Evolutionary conservation across 2,797 vertebrate species (phyloP).

Genomic region (Schizothorax lantsangensis): DNA sequence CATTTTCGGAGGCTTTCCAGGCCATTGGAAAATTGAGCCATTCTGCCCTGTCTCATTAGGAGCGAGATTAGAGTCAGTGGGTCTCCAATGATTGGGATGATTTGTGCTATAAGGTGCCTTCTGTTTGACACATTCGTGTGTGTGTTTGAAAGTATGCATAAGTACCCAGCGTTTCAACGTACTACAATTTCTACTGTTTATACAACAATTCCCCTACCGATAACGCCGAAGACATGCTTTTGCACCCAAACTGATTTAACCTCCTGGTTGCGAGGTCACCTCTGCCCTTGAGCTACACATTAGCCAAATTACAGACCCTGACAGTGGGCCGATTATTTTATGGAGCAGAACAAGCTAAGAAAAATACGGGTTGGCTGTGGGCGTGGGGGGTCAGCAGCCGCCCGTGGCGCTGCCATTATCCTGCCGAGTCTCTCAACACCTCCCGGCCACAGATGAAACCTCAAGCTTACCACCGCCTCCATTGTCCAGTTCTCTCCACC

Average conservation of each 20-base stretch:
- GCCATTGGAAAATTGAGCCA: slow-evolving; percentile 64
- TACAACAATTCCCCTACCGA: slow-evolving; percentile 39
- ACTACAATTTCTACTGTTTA: slow-evolving; percentile 46
- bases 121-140: slow-evolving; percentile 46
- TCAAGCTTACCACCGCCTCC: slow-evolving; percentile 65
- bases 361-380: slow-evolving; percentile 46
- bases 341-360: slow-evolving; percentile 55
- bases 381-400: slow-evolving; percentile 27
- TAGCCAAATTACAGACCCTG: slow-evolving; percentile 55
- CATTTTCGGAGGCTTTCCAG: slow-evolving; percentile 63
- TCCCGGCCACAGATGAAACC: slow-evolving; percentile 65
- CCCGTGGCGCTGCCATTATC: slow-evolving; percentile 48
- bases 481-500: slow-evolving; percentile 70
- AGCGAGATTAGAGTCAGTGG: slow-evolving; percentile 61
- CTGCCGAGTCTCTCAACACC: slow-evolving; percentile 69
- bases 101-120: slow-evolving; percentile 59
- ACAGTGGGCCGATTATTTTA: slow-evolving; percentile 58
- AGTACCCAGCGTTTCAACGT: background rate
- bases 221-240: slow-evolving; percentile 35
- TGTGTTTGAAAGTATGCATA: slow-evolving; percentile 13
- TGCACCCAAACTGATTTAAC: slow-evolving; percentile 54
- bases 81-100: slow-evolving; percentile 55
- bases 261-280: slow-evolving; percentile 54
- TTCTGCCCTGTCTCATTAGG: slow-evolving; percentile 62
- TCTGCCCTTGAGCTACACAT: slow-evolving; percentile 57